Evolutionary conservation across 2,888 invertebrate genomes (phyloP).

Genomic region (Trichopria drosophilae): DNA sequence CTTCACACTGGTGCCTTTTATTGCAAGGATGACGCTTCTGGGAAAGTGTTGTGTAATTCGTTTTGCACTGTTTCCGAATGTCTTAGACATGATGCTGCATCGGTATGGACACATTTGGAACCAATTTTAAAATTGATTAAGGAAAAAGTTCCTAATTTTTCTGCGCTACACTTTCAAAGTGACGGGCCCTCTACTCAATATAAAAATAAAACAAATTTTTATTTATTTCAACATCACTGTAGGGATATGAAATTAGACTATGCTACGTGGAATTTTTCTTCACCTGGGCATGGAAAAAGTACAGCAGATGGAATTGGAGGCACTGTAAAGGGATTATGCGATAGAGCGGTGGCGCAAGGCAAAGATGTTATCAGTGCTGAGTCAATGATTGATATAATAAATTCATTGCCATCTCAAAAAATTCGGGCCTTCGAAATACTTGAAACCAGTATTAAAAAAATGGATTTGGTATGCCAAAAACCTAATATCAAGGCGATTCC

Average conservation of each 20-base stretch:
- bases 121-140: too few relatives aligned
- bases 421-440: conserved; percentile 2
- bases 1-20: too few relatives aligned
- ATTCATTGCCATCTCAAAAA: not conserved
- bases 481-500: not conserved
- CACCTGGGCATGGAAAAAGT: conserved; percentile 3
- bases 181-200: too few relatives aligned
- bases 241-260: not conserved
- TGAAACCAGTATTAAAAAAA: conserved; percentile 2
- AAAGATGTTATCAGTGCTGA: conserved; percentile 1
- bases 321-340: conserved; percentile 6
- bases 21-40: too few relatives aligned
- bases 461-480: not conserved
- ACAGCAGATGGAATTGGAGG: conserved; percentile 3
- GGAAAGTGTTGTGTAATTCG: too few relatives aligned
- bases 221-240: conserved; percentile 1
- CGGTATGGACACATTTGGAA: too few relatives aligned
- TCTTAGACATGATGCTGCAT: too few relatives aligned
- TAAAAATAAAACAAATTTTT: conserved; percentile 2
- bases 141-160: too few relatives aligned
- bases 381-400: not conserved
- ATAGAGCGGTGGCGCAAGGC: not conserved
- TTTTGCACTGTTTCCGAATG: too few relatives aligned
- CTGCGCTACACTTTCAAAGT: too few relatives aligned
- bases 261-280: conserved; percentile 1